These are phyloP conservation scores for Sebastes vulpes DNA, from an alignment of 2,797 vertebrate genomes.

Conservation along the genomic window DNA sequence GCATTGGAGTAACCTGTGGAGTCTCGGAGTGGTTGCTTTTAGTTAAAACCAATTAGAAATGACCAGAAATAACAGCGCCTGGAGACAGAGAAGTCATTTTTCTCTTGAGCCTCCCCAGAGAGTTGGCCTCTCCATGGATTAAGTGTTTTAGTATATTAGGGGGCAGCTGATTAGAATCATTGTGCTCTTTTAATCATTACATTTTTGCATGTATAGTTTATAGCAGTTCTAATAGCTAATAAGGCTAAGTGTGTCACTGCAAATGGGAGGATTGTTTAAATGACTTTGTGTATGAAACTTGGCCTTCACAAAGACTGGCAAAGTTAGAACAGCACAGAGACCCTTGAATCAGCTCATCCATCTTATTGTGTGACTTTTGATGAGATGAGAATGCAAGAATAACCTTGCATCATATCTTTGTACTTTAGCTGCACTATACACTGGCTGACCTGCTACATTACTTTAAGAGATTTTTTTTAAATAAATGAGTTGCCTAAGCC, in stretches of 20 bases:
- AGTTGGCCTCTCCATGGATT: slow-evolving; percentile 88
- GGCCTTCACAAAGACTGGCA: slow-evolving; percentile 63
- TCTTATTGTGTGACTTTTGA: slow-evolving; percentile 43
- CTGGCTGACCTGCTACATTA: neutral
- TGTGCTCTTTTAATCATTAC: slow-evolving; percentile 88
- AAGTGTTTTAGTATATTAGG: slow-evolving; percentile 91
- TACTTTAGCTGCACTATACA: neutral
- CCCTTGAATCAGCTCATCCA: slow-evolving; percentile 46
- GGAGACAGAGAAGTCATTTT: slow-evolving; percentile 91
- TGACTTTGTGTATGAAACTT: slow-evolving; percentile 85
- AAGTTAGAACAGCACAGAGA: slow-evolving; percentile 53
- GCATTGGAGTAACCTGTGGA: slow-evolving; percentile 88
- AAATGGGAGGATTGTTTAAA: slow-evolving; percentile 78
- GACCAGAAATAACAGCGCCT: slow-evolving; percentile 92
- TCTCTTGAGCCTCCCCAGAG: slow-evolving; percentile 87
- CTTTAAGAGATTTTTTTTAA: neutral
- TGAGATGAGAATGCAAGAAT: slow-evolving; percentile 31
- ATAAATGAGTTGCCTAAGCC: neutral
- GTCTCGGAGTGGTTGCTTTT: slow-evolving; percentile 88
- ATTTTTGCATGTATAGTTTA: slow-evolving; percentile 87
- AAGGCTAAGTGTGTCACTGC: slow-evolving; percentile 87
- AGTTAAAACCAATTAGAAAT: slow-evolving; percentile 93
- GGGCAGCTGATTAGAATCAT: slow-evolving; percentile 90
- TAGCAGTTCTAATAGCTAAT: slow-evolving; percentile 79
- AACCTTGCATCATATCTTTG: slow-evolving; percentile 19